These are phyloP conservation scores for Elysia crispata DNA, from an alignment of 2,888 invertebrate species.

Conservation along the genomic window DNA sequence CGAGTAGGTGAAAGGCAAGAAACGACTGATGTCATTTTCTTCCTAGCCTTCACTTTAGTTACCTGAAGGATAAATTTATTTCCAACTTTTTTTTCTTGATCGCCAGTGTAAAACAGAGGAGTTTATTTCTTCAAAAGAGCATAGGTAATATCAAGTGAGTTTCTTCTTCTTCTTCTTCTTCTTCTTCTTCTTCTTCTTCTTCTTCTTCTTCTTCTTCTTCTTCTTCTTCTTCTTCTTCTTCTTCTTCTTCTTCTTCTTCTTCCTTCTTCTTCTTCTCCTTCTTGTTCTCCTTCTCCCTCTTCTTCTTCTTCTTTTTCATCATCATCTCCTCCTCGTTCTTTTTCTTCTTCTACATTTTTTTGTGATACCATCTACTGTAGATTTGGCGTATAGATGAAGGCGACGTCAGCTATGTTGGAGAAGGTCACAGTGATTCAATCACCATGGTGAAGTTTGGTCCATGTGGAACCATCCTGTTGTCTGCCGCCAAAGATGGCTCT, in stretches of 20 bases:
- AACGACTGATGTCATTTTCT: too few species aligned
- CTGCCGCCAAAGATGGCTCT: constrained; percentile 32
- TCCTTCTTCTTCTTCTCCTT: background rate
- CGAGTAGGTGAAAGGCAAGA: too few species aligned
- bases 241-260: background rate
- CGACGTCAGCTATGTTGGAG: constrained; percentile 20
- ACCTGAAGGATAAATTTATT: too few species aligned
- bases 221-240: background rate
- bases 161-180: background rate
- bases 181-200: background rate
- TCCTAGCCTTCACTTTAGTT: too few species aligned
- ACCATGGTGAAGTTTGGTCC: constrained; percentile 23
- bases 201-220: background rate
- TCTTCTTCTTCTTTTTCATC: background rate
- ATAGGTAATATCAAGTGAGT: background rate
- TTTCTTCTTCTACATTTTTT: background rate
- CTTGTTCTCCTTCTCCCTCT: background rate
- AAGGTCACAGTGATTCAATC: constrained; percentile 33
- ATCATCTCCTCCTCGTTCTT: background rate
- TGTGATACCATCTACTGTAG: background rate
- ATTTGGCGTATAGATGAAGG: constrained; percentile 35
- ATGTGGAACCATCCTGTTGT: constrained; percentile 33
- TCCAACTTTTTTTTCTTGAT: background rate
- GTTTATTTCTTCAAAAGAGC: background rate
- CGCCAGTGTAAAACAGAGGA: background rate